These are phyloP conservation scores for Caenorhabditis latens DNA, from an alignment of 1,140 invertebrate genomes.

Conservation along the genomic window DNA sequence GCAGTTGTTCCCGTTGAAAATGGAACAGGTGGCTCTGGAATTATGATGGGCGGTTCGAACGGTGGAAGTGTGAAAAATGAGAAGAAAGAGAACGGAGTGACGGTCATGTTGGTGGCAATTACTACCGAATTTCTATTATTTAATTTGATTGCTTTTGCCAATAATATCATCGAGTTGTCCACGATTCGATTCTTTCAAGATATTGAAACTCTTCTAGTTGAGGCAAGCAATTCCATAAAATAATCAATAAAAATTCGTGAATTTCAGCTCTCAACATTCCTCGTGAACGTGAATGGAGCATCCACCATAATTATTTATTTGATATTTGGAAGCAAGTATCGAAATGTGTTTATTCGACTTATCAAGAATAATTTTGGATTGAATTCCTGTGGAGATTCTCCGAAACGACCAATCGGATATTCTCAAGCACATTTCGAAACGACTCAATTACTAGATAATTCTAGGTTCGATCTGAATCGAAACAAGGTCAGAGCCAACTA, in stretches of 20 bases:
- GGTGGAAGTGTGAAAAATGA: constrained; percentile 33
- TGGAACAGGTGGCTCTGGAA: not conserved
- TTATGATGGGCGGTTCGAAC: constrained; percentile 9
- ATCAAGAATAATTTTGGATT: not conserved
- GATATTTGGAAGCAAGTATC: constrained; percentile 63
- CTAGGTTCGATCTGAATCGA: constrained; percentile 29
- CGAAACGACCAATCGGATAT: constrained; percentile 16
- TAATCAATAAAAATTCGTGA: not conserved
- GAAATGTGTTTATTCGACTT: constrained; percentile 44
- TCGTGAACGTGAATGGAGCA: constrained; percentile 64
- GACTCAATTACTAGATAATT: constrained; percentile 14
- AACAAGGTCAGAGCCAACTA: not conserved
- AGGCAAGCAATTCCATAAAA: not conserved
- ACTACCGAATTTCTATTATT: constrained; percentile 64
- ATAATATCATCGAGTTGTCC: constrained; percentile 64
- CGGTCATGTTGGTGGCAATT: constrained; percentile 65
- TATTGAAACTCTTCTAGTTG: constrained; percentile 61
- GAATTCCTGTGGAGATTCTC: constrained; percentile 6
- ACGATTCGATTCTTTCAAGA: constrained; percentile 30
- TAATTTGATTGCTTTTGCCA: constrained; percentile 65
- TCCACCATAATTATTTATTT: constrained; percentile 65
- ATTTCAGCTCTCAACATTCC: constrained; percentile 52
- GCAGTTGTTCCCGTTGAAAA: constrained; percentile 30
- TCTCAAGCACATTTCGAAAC: constrained; percentile 43
- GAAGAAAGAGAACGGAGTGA: constrained; percentile 49